These are phyloP conservation scores for Pterois miles DNA, from an alignment of 2,797 vertebrate genomes.

Conservation along the genomic window DNA sequence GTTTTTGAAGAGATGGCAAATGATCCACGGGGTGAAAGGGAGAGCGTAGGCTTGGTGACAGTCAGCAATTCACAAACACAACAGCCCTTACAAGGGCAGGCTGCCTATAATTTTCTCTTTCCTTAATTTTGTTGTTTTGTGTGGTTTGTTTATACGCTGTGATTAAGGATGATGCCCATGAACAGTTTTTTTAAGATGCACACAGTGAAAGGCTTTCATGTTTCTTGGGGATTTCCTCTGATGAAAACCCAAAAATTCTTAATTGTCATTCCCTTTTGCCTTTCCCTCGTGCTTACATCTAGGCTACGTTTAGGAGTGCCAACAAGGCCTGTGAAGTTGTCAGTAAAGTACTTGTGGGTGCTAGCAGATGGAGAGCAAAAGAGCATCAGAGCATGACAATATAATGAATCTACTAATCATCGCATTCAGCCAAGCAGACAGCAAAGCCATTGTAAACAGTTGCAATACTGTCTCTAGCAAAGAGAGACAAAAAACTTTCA, in stretches of 20 bases:
- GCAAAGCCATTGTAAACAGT: conserved; percentile 55
- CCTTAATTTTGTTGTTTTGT: conserved; percentile 15
- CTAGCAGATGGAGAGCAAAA: conserved; percentile 70
- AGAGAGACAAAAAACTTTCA: conserved; percentile 15
- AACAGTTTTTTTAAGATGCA: conserved; percentile 7
- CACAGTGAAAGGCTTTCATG: not conserved
- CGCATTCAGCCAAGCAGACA: conserved; percentile 55
- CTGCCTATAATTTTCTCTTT: conserved; percentile 24
- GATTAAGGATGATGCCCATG: not conserved
- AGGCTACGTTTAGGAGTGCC: conserved; percentile 19
- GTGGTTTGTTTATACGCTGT: not conserved
- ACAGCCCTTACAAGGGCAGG: conserved; percentile 15
- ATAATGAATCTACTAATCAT: conserved; percentile 81
- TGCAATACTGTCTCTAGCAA: conserved; percentile 28
- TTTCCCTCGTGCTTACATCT: conserved; percentile 9
- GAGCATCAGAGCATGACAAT: conserved; percentile 73
- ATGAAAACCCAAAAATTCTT: conserved; percentile 19
- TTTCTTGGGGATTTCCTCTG: not conserved
- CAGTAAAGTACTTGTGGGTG: conserved; percentile 43
- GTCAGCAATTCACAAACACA: conserved; percentile 45
- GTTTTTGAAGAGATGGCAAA: conserved; percentile 62
- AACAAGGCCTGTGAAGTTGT: conserved; percentile 52
- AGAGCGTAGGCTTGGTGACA: conserved; percentile 38
- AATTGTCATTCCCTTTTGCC: conserved; percentile 18
- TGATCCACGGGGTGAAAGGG: conserved; percentile 49